These are phyloP conservation scores for Theonella swinhoei DNA, from an alignment of 37 sponge, comb jelly and placozoan genomes.

Conservation along the genomic window DNA sequence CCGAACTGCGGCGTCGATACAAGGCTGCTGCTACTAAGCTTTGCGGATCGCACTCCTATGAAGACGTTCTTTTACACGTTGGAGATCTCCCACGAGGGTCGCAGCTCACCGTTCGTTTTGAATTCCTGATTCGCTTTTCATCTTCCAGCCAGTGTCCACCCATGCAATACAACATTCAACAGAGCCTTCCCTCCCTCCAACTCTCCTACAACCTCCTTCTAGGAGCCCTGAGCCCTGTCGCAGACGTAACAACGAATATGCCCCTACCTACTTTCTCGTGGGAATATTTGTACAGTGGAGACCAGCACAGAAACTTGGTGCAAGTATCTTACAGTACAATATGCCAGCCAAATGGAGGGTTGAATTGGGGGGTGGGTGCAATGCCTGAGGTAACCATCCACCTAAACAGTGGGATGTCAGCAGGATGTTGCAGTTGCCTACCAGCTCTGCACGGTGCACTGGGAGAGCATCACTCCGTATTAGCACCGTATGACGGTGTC, in stretches of 20 bases:
- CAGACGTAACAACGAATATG: background rate
- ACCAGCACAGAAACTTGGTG: background rate
- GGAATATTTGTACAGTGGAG: background rate
- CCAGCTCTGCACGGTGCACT: background rate
- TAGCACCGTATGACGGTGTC: conserved; percentile 18
- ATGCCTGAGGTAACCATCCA: background rate
- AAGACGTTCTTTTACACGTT: conserved; percentile 36
- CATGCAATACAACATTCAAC: conserved; percentile 1
- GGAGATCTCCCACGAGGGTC: background rate
- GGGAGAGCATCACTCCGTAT: no score
- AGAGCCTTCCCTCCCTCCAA: conserved; percentile 8
- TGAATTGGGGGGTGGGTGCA: background rate
- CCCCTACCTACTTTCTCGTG: background rate
- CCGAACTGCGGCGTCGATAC: background rate
- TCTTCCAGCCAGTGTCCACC: background rate
- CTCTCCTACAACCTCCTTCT: conserved; percentile 18
- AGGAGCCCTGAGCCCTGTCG: conserved; percentile 7
- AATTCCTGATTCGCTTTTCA: conserved; percentile 19
- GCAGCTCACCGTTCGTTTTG: conserved; percentile 2
- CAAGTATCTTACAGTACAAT: background rate
- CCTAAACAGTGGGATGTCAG: conserved; percentile 12
- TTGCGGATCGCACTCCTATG: conserved; percentile 18
- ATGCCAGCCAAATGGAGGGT: background rate
- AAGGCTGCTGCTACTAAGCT: background rate
- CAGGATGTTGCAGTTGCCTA: conserved; percentile 10